Conservation (phyloP, 2,888 invertebrate genomes). For the Rhagonycha lutea region DNA sequence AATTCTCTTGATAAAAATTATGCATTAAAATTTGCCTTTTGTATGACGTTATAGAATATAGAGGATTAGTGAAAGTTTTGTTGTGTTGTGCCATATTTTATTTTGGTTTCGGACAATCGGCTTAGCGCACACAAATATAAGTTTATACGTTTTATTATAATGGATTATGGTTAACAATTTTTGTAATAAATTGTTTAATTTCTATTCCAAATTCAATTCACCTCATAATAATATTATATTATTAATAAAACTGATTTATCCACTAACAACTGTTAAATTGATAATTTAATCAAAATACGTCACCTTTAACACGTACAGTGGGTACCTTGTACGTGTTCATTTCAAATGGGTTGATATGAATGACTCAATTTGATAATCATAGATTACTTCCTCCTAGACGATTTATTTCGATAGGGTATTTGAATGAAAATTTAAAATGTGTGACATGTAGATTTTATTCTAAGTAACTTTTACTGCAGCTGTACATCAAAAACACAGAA, state of each 20-base stretch:
- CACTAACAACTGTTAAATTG: slow-evolving; percentile 17
- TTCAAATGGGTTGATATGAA: slow-evolving; percentile 1
- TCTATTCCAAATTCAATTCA: not conserved
- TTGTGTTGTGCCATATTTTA: not conserved
- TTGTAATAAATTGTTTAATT: not conserved
- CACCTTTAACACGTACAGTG: slow-evolving; percentile 18
- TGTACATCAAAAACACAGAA: not conserved
- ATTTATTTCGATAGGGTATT: not conserved
- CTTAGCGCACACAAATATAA: not conserved
- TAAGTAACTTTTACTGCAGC: not conserved
- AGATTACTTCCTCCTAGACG: not conserved
- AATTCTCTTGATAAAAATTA: not conserved
- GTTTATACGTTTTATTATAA: not conserved
- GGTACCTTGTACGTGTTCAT: slow-evolving; percentile 15
- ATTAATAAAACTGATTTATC: not conserved
- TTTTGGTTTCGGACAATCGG: not conserved
- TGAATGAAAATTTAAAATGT: not conserved
- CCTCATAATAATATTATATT: not conserved
- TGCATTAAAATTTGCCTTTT: not conserved
- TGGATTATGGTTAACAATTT: not conserved
- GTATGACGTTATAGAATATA: not conserved
- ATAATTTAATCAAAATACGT: slow-evolving; percentile 22
- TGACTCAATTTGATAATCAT: not conserved
- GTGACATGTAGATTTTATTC: not conserved
- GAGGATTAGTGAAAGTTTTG: not conserved